These are phyloP conservation scores for Cololabis saira DNA, from an alignment of 2,113 vertebrate genomes.

Conservation along the genomic window DNA sequence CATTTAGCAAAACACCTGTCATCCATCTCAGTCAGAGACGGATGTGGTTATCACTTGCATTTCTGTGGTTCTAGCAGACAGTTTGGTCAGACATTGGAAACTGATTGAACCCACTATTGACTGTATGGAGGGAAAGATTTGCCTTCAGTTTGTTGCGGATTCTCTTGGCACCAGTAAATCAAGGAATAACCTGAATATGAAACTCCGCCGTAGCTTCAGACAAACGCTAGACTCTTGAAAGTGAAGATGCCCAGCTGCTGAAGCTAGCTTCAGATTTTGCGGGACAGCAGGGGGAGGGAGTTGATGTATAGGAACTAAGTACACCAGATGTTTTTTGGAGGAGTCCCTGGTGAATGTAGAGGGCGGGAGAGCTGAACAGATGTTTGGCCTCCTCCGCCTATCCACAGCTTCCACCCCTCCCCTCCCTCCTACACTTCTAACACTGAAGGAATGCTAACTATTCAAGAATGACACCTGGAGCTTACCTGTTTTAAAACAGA, in stretches of 20 bases:
- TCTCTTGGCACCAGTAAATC: constrained; percentile 11
- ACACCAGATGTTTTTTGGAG: constrained; percentile 91
- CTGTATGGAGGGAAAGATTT: not conserved
- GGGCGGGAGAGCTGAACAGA: constrained; percentile 88
- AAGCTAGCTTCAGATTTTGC: constrained; percentile 51
- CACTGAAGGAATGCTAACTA: constrained; percentile 75
- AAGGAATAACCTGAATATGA: constrained; percentile 12
- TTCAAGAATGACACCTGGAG: constrained; percentile 64
- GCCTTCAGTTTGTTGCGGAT: not conserved
- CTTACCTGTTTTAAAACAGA: constrained; percentile 45
- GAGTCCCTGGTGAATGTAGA: constrained; percentile 87
- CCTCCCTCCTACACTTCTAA: constrained; percentile 76
- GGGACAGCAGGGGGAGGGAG: constrained; percentile 59
- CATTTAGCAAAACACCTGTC: not conserved
- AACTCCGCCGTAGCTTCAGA: constrained; percentile 25
- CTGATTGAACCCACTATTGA: not conserved
- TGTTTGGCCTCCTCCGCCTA: constrained; percentile 85
- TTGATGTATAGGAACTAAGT: constrained; percentile 83
- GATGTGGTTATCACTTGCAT: not conserved
- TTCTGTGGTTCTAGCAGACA: not conserved
- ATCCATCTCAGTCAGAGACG: not conserved
- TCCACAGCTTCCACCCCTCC: constrained; percentile 84
- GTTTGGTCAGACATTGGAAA: not conserved
- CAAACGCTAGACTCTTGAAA: constrained; percentile 14
- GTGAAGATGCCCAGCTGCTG: constrained; percentile 58